These are phyloP conservation scores for Leptinotarsa rubiginosa DNA, from an alignment of 2,888 invertebrate genomes.

Conservation along the genomic window DNA sequence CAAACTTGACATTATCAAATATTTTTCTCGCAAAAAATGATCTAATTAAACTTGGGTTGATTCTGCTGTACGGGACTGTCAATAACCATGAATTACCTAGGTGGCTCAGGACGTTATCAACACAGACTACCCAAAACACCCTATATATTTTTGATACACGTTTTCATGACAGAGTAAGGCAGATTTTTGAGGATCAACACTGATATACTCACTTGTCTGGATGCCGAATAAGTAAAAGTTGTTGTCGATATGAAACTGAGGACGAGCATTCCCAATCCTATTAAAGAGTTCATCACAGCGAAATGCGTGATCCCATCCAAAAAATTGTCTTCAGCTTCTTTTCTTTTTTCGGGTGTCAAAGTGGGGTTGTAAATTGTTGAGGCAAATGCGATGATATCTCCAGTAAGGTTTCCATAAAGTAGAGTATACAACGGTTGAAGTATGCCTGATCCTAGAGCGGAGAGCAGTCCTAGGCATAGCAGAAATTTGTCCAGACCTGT, in stretches of 20 bases:
- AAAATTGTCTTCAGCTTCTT: slow-evolving; percentile 64
- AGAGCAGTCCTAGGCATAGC: slow-evolving; percentile 71
- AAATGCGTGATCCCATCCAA: slow-evolving; percentile 70
- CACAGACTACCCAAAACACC: no score
- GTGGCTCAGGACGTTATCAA: no score
- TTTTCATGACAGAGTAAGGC: no score
- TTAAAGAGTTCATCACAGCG: slow-evolving; percentile 72
- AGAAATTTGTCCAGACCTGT: slow-evolving; percentile 70
- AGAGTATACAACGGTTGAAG: slow-evolving; percentile 77
- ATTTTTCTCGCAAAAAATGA: no score
- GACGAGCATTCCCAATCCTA: slow-evolving; percentile 73
- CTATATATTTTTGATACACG: no score
- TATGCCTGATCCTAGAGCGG: slow-evolving; percentile 72
- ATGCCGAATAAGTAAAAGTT: slow-evolving; percentile 77
- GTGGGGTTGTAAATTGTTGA: slow-evolving; percentile 21
- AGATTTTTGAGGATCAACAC: neutral
- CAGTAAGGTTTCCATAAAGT: slow-evolving; percentile 75
- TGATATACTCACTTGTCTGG: slow-evolving; percentile 71
- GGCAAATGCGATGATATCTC: slow-evolving; percentile 69
- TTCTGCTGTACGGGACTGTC: no score
- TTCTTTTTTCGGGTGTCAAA: slow-evolving; percentile 47
- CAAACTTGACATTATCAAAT: no score
- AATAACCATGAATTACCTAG: no score
- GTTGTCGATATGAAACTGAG: slow-evolving; percentile 76
- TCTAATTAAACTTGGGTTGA: no score